Conservation (phyloP, 2,888 invertebrate species). For the Polydrusus pterygomalis region DNA sequence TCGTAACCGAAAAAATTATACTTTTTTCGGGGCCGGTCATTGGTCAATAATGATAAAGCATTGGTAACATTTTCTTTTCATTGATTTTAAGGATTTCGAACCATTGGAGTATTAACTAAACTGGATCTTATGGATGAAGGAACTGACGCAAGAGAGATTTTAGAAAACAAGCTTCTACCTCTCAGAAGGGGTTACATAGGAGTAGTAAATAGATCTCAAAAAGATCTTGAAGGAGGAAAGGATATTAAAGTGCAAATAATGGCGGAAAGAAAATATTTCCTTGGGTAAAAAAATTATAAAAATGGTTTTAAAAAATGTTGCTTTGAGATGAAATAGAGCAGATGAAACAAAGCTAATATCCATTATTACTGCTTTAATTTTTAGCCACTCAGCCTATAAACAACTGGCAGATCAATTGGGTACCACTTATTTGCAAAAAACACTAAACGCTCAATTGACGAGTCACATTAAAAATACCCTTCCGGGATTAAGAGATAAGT, state of each 20-base stretch:
- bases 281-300: constrained; percentile 82
- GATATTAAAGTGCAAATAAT: constrained; percentile 96
- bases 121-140: constrained; percentile 99
- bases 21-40: no score
- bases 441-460: constrained; percentile 97
- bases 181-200: constrained; percentile 97
- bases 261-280: constrained; percentile 98
- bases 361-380: constrained; percentile 40
- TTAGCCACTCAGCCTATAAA: constrained; percentile 93
- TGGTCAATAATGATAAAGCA: no score
- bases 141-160: constrained; percentile 97
- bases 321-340: no score
- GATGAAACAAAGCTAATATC: no score
- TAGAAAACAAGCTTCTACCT: constrained; percentile 97
- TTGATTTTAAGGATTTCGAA: constrained; percentile 84
- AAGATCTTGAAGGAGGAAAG: constrained; percentile 98
- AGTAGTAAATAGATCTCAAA: constrained; percentile 99
- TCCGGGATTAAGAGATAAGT: constrained; percentile 94
- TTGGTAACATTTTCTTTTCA: neutral
- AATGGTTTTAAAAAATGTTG: no score
- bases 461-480: constrained; percentile 99
- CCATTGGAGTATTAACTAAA: constrained; percentile 99
- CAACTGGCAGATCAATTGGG: constrained; percentile 98
- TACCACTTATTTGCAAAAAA: constrained; percentile 96
- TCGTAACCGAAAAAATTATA: no score